A percentile compares a stretch with the other conserved stretches of the same genome.
Evolutionary conservation across 2,888 invertebrate genomes (phyloP).

Genomic region (Vesta saturnalis): DNA sequence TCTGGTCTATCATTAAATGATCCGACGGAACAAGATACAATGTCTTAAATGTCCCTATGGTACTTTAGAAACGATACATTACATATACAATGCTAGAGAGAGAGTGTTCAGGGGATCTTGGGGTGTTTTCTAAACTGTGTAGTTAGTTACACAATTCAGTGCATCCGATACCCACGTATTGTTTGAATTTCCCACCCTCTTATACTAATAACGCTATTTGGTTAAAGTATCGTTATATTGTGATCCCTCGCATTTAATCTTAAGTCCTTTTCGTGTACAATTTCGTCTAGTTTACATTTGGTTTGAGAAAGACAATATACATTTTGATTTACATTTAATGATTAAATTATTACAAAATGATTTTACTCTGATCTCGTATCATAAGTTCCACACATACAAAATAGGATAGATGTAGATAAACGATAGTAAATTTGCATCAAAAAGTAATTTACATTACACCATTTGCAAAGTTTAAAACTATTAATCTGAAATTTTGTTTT

Average conservation of each 20-base stretch:
- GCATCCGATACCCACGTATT: slow-evolving; percentile 27
- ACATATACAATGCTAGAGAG: slow-evolving; percentile 39
- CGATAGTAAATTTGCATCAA: too few species aligned
- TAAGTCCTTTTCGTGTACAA: not conserved
- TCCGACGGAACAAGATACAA: slow-evolving; percentile 40
- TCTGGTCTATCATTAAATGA: slow-evolving; percentile 41
- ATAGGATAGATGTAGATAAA: too few species aligned
- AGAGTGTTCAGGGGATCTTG: slow-evolving; percentile 25
- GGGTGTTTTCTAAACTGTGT: slow-evolving; percentile 40
- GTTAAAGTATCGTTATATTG: too few species aligned
- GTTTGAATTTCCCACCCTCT: slow-evolving; percentile 28
- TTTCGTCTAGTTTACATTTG: not conserved
- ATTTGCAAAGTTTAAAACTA: too few species aligned
- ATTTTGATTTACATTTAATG: too few species aligned
- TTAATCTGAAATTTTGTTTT: too few species aligned
- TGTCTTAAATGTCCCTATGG: slow-evolving; percentile 38
- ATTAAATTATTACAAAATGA: too few species aligned
- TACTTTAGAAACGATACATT: slow-evolving; percentile 42
- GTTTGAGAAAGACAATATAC: not conserved
- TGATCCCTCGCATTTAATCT: slow-evolving; percentile 9
- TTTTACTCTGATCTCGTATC: too few species aligned
- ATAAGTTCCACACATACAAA: too few species aligned
- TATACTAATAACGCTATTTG: slow-evolving; percentile 22
- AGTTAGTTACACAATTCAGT: slow-evolving; percentile 36
- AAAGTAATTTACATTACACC: too few species aligned